Conservation (phyloP, 23 tunicate genomes). For the Trididemnum clinides region DNA sequence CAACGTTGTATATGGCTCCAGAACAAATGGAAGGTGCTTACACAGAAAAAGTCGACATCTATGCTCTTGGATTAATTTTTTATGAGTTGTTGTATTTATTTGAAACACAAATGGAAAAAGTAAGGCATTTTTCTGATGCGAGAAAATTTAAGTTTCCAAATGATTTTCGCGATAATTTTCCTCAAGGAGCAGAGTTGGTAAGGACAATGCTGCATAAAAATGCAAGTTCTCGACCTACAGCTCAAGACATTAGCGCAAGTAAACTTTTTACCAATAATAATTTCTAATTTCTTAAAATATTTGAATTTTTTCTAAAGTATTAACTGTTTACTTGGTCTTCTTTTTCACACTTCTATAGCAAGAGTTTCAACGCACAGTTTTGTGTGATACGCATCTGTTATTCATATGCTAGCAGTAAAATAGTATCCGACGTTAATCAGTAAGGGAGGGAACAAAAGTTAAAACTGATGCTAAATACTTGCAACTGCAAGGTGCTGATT, state of each 20-base stretch:
- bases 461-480: too few relatives aligned
- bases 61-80: slow-evolving; percentile 81
- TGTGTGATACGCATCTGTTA: too few relatives aligned
- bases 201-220: slow-evolving; percentile 37
- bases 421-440: too few relatives aligned
- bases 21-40: slow-evolving; percentile 89
- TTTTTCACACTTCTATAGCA: too few relatives aligned
- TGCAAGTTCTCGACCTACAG: slow-evolving; percentile 64
- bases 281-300: neutral
- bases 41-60: slow-evolving; percentile 85
- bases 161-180: slow-evolving; percentile 28
- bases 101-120: slow-evolving; percentile 86
- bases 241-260: slow-evolving; percentile 42
- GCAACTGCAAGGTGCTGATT: too few relatives aligned
- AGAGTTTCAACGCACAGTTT: too few relatives aligned
- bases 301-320: neutral
- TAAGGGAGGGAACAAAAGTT: too few relatives aligned
- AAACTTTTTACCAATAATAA: slow-evolving; percentile 5
- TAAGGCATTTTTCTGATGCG: slow-evolving; percentile 57
- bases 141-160: slow-evolving; percentile 59
- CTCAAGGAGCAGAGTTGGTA: slow-evolving; percentile 47
- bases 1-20: slow-evolving; percentile 94
- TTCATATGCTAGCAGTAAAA: too few relatives aligned
- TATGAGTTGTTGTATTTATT: slow-evolving; percentile 64
- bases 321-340: too few relatives aligned